phyloP scores from a whole-genome alignment of 2,888 invertebrate species.

The Nephrotoma appendiculata region DNA sequence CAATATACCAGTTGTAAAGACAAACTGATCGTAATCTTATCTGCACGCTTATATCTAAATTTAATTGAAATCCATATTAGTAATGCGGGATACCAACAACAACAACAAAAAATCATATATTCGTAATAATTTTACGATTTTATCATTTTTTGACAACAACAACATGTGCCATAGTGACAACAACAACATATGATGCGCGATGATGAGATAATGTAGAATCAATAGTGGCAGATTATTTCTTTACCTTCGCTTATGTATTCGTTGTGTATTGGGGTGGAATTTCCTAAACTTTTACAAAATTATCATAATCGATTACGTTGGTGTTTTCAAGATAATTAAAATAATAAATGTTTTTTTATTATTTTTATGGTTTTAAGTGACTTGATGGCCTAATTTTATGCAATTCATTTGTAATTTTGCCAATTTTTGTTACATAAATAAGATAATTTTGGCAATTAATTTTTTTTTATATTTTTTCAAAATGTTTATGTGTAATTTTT shows the following conservation, averaged over 20 bases:
- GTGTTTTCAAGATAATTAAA: neutral
- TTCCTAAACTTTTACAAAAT: neutral
- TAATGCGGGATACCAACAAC: neutral
- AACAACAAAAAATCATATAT: too few species aligned
- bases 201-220: neutral
- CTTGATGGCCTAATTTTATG: neutral
- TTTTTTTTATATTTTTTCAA: neutral
- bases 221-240: neutral
- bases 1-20: too few species aligned
- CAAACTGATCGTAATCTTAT: neutral
- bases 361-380: neutral
- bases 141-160: neutral
- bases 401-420: neutral
- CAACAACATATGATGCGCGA: neutral
- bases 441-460: neutral
- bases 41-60: neutral
- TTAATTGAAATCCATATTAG: neutral
- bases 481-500: neutral
- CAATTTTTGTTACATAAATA: neutral
- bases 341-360: neutral
- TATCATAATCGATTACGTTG: neutral
- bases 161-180: neutral
- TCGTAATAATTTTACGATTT: neutral
- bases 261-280: neutral
- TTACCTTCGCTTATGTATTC: neutral